Evolutionary conservation across 1,140 invertebrate genomes (phyloP).

Genomic region (Bombus terrestris): DNA sequence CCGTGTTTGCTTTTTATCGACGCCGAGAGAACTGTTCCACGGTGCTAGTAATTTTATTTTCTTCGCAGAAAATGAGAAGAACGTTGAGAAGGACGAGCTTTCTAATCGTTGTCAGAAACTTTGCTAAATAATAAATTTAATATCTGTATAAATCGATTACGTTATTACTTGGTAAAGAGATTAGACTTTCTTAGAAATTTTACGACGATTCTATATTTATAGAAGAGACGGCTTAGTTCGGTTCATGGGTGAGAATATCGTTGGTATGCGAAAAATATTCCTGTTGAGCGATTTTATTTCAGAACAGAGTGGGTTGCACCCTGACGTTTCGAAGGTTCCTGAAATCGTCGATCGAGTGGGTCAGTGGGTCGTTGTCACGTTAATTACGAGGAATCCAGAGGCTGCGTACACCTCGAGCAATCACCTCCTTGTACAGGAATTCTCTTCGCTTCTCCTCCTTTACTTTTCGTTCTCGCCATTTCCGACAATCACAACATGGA

Average conservation of each 20-base stretch:
- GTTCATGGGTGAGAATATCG: background rate
- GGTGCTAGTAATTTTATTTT: too few species aligned
- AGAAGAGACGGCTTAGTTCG: background rate
- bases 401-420: slow-evolving; percentile 40
- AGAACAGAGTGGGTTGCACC: background rate
- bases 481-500: background rate
- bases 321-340: slow-evolving; percentile 30
- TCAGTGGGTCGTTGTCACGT: slow-evolving; percentile 77
- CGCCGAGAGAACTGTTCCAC: too few species aligned
- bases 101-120: background rate
- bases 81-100: background rate
- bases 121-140: background rate
- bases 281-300: background rate
- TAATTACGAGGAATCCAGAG: slow-evolving; percentile 77
- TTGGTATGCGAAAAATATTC: background rate
- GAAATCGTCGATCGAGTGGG: slow-evolving; percentile 74
- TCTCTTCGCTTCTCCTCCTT: background rate
- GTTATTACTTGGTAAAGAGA: background rate
- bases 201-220: background rate
- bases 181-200: background rate
- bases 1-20: background rate
- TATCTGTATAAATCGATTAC: background rate
- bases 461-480: slow-evolving; percentile 18
- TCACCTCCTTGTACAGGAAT: slow-evolving; percentile 46
- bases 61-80: too few species aligned